Percentiles rank a stretch among this genome's conserved stretches.
Evolutionary conservation across 2,797 vertebrate species (phyloP).

Genomic region (Thripadectes ignobilis): DNA sequence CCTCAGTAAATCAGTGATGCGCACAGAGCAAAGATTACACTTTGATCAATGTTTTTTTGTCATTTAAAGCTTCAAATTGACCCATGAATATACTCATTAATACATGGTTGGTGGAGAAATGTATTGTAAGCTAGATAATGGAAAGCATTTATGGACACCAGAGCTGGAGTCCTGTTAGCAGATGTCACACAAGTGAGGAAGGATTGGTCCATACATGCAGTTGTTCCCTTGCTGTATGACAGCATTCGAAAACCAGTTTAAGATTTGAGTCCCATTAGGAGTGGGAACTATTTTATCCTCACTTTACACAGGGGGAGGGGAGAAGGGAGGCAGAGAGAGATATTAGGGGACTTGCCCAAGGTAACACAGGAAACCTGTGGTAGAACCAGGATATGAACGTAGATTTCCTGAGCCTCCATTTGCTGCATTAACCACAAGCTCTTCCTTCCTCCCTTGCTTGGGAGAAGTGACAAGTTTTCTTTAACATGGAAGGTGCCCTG

Average conservation of each 20-base stretch:
- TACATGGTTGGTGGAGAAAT: not conserved
- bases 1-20: not conserved
- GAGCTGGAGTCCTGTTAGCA: not conserved
- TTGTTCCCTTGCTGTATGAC: not conserved
- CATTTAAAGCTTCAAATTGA: not conserved
- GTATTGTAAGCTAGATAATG: not conserved
- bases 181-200: not conserved
- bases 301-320: not conserved
- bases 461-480: conserved; percentile 47
- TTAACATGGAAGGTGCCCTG: not conserved
- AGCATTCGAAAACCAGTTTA: not conserved
- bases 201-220: not conserved
- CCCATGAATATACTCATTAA: not conserved
- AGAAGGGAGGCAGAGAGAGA: not conserved
- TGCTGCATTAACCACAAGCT: conserved; percentile 38
- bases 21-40: not conserved
- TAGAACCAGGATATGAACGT: conserved; percentile 59
- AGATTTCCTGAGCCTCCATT: conserved; percentile 68
- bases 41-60: not conserved
- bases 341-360: conserved; percentile 13
- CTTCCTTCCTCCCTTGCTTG: conserved; percentile 54
- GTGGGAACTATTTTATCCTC: not conserved
- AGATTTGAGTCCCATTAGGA: not conserved
- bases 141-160: not conserved
- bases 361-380: conserved; percentile 61